Conservation (phyloP, 2,797 vertebrate genomes). For the Myripristis murdjan region DNA sequence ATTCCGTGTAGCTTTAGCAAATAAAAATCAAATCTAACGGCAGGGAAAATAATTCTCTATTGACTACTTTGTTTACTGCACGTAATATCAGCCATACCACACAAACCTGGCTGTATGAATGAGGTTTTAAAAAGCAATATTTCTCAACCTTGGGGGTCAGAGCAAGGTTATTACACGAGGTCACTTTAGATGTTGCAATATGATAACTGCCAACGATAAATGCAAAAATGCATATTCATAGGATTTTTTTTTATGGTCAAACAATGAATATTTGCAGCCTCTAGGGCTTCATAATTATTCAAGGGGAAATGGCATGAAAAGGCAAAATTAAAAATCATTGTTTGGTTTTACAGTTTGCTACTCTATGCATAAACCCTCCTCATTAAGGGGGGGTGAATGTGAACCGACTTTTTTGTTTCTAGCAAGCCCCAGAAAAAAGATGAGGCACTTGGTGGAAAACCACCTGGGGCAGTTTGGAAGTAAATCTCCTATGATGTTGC, state of each 20-base stretch:
- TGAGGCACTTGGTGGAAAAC: constrained; percentile 3
- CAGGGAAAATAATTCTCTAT: constrained; percentile 67
- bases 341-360: constrained; percentile 36
- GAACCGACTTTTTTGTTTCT: constrained; percentile 2
- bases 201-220: constrained; percentile 22
- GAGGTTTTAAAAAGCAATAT: constrained; percentile 8
- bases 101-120: constrained; percentile 35
- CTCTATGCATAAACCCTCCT: constrained; percentile 1
- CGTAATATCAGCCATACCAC: constrained; percentile 44
- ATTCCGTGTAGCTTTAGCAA: constrained; percentile 68
- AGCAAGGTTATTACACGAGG: neutral
- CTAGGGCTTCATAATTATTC: constrained; percentile 36
- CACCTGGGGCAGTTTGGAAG: constrained; percentile 94
- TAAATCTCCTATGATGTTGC: constrained; percentile 85
- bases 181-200: constrained; percentile 26
- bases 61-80: constrained; percentile 66
- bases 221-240: neutral
- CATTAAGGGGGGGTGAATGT: constrained; percentile 12
- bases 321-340: constrained; percentile 41
- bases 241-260: neutral
- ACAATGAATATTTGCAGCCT: constrained; percentile 49
- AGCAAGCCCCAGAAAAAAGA: neutral
- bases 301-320: constrained; percentile 40
- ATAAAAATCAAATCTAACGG: constrained; percentile 71
- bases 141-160: constrained; percentile 30